Conservation (phyloP, 2,888 invertebrate species). For the Anoncus sp. region DNA sequence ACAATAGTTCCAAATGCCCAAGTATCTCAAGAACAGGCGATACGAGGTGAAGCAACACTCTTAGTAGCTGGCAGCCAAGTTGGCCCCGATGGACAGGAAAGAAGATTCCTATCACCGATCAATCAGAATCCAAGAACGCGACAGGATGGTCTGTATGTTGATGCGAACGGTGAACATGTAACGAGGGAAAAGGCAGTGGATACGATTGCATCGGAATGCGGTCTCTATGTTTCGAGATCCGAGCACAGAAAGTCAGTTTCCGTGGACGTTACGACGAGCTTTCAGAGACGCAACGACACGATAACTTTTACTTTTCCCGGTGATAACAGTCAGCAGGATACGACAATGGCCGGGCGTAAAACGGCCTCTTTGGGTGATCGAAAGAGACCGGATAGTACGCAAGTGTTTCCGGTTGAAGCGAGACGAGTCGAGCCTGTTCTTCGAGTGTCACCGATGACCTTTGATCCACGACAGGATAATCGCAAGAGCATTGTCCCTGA, state of each 20-base stretch:
- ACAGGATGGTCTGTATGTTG: slow-evolving; percentile 80
- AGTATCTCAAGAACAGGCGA: slow-evolving; percentile 69
- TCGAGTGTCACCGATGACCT: slow-evolving; percentile 78
- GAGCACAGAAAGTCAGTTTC: slow-evolving; percentile 80
- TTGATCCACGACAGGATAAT: slow-evolving; percentile 77
- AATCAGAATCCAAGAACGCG: slow-evolving; percentile 80
- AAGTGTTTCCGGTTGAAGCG: slow-evolving; percentile 75
- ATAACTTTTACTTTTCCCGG: slow-evolving; percentile 80
- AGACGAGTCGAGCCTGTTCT: slow-evolving; percentile 75
- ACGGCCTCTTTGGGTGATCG: slow-evolving; percentile 70
- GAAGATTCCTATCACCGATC: slow-evolving; percentile 73
- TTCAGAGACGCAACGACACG: slow-evolving; percentile 79
- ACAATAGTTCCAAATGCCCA: slow-evolving; percentile 55
- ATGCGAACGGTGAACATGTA: slow-evolving; percentile 75
- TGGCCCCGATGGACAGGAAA: slow-evolving; percentile 71
- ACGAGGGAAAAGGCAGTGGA: slow-evolving; percentile 74
- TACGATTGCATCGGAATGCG: slow-evolving; percentile 70
- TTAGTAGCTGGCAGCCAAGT: slow-evolving; percentile 64
- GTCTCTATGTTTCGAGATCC: slow-evolving; percentile 76
- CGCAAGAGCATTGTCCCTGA: slow-evolving; percentile 74
- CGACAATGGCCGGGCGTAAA: slow-evolving; percentile 70
- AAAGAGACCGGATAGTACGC: slow-evolving; percentile 72
- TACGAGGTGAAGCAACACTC: slow-evolving; percentile 70
- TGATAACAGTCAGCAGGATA: slow-evolving; percentile 71
- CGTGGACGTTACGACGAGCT: slow-evolving; percentile 77